Percentiles rank a stretch among this genome's conserved stretches.
Conservation (phyloP, 2,113 vertebrate species). For the Nothocercus julius region DNA sequence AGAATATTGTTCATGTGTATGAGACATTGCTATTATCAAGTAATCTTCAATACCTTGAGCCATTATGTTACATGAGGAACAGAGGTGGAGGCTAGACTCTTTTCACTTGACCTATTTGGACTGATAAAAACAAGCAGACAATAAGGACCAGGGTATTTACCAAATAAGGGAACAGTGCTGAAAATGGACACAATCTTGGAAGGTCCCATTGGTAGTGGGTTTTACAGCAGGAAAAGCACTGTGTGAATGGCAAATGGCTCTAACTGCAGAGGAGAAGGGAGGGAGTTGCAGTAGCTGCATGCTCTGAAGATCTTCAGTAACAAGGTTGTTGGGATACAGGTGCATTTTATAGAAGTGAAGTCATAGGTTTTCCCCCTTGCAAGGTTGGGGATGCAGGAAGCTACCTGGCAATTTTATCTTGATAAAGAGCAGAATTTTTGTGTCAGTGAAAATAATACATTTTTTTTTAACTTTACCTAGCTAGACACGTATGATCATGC, state of each 20-base stretch:
- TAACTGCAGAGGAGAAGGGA: not conserved
- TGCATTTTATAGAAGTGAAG: not conserved
- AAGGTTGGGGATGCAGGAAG: not conserved
- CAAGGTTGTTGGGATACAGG: not conserved
- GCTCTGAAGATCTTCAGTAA: not conserved
- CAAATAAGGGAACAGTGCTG: not conserved
- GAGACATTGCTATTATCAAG: not conserved
- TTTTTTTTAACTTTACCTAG: not conserved
- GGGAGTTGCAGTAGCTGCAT: not conserved
- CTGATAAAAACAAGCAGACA: not conserved
- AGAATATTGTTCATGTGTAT: not conserved
- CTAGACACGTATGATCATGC: too few species aligned
- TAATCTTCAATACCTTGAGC: not conserved
- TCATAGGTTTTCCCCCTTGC: fast-evolving
- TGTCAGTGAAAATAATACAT: not conserved
- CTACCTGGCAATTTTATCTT: not conserved
- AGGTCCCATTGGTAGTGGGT: fast-evolving
- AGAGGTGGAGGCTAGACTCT: not conserved
- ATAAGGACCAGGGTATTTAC: not conserved
- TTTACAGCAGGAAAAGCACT: fast-evolving
- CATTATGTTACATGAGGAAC: not conserved
- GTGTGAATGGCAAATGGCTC: not conserved
- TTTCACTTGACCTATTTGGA: not conserved
- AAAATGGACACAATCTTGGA: not conserved
- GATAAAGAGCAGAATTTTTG: not conserved